Base-by-base conservation (phyloP, 2,113 vertebrate species). In the Gallinago paraguaiae region DNA sequence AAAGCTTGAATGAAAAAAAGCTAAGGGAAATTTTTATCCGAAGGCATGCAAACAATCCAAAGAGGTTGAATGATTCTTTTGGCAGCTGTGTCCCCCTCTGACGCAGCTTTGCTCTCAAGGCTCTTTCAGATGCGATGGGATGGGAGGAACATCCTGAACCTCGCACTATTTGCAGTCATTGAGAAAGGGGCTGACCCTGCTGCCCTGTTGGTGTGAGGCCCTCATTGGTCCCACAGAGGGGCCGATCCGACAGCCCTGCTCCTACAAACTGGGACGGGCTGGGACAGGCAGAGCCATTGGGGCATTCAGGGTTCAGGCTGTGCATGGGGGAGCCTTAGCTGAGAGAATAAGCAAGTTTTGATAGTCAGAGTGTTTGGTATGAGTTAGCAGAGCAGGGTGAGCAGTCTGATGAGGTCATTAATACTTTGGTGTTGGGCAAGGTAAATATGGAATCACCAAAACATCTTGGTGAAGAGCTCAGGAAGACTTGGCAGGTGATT, bases 61-160 rank as follows among this genome's bases (percentile, higher is more conserved):
- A 10, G 41, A 68, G 74, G 65, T 37, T 56, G 82, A 83, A 53
- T 0, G 4, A 30, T 68, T 61, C 57, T 64, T 88, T 64, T 79
- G 91, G 86, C 89, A 69, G 57, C 77, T 48, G 61, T 54, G 67
- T 23, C 27, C 33, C 9, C 0, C 69, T 90, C 31, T 94, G 96
- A 96, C 53, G 35, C 88, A 96, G 79, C 82, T 94, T 22, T 70
- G 68, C 64, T 95, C 61, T 90, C 96, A 96, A 94, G 92, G 92
- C 70, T 92, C 67, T 91, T 85, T 78, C 27, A 31, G 48, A 50
- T 88, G 80, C 0, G 16, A 25, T 16, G 0, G 3, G 75, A 16
- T 54, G 60, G 50, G 72, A 37, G 57, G 93, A 92, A 97, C 93
- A 69, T 53, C 59, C 57, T 79, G 80, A 94, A 51, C 88, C 20